phyloP scores from a whole-genome alignment of 2,797 vertebrate genomes.

The Microchirus variegatus region DNA sequence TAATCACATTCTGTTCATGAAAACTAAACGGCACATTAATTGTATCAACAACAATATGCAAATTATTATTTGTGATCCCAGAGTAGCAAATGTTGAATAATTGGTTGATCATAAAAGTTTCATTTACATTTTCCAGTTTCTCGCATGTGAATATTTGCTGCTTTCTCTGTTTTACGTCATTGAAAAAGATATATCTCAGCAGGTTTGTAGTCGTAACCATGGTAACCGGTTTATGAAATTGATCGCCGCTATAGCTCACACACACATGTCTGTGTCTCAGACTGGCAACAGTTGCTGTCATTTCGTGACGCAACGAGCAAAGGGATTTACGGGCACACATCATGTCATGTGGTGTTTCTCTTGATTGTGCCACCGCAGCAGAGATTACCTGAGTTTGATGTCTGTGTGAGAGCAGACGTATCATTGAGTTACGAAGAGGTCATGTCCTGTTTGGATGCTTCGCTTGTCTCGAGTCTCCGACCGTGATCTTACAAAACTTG shows the following conservation, averaged over 20 bases:
- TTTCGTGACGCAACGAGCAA: constrained; percentile 1
- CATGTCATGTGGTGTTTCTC: background rate
- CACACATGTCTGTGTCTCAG: background rate
- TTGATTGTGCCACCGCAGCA: background rate
- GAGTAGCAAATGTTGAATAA: no score
- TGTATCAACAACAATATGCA: no score
- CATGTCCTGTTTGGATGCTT: constrained; percentile 8
- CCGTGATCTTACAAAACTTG: constrained; percentile 1
- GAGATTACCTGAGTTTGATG: background rate
- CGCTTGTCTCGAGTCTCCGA: background rate
- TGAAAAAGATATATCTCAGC: background rate
- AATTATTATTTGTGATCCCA: no score
- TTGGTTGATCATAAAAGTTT: no score
- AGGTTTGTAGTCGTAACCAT: background rate
- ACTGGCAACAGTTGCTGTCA: background rate
- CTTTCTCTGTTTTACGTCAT: background rate
- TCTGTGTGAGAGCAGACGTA: background rate
- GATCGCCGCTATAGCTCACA: background rate
- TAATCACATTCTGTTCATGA: no score
- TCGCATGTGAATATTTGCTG: background rate
- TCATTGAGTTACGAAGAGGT: constrained; percentile 4
- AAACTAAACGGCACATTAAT: no score
- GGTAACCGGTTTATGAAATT: background rate
- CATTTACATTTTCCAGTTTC: background rate
- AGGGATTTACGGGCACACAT: constrained; percentile 1